Base-by-base conservation (phyloP, 2,888 invertebrate species). In the Drosophila buzzatii region DNA sequence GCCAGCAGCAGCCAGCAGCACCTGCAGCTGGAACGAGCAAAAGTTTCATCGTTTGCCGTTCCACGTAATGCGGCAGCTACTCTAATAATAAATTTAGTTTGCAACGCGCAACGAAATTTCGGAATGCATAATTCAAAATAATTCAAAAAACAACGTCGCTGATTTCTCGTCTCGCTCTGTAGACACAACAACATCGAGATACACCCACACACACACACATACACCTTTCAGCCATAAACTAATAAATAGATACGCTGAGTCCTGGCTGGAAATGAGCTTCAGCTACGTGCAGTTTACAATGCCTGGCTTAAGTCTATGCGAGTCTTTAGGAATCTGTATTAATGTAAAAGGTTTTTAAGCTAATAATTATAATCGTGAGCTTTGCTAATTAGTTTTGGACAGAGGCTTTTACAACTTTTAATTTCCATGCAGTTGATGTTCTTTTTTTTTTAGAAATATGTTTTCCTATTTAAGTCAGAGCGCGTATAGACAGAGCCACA, bases 61-160 rank as follows among this genome's bases (percentile, higher is more conserved):
- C 81, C 87, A 88, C 90, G 89, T 91, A 91, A 91, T 91, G 88
- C 88, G 86, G 88, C 82, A 75, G 63, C 79, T 60, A 27, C 79
- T 85, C 91, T 91, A 91, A 91, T 91, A 91, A 91, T 90, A 91
- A 90, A 88, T 91, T 90, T 89, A 81, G 80, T 85, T 84, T 82
- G 83, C 79, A 77, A 78, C 84, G 85, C 74, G 68, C 59, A 72
- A 74, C 81, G 70, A 85, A 88, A 83, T 83, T 85, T 88, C 76
- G 55, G 59, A 81, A 85, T 90, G 86, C 90, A 87, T 87, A 87
- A 87, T 90, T 87, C 90, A 87, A 90, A 90, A 85, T 89, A 85
- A 85, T 89, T 89, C 82, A 79, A 86, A 84, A 86, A 76, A 76
- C 76, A 73, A 59, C 70, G 56, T 8, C 77, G 65, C 77, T 73